Percentiles rank a stretch among this genome's conserved stretches.
Evolutionary conservation across 1,140 invertebrate genomes (phyloP).

Genomic region (Pseudomyrmex flavicornis): DNA sequence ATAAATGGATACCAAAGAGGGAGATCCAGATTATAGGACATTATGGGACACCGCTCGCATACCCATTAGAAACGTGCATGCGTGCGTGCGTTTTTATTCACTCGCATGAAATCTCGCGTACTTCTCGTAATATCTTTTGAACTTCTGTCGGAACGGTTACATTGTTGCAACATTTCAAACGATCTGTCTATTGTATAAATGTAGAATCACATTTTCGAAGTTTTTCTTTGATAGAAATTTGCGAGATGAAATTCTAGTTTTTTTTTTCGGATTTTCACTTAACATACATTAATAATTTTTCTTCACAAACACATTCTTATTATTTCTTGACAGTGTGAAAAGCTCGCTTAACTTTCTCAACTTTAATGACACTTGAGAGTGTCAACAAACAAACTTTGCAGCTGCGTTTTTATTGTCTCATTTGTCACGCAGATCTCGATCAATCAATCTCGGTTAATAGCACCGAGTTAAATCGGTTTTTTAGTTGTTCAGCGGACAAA

Average conservation of each 20-base stretch:
- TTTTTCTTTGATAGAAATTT: background rate
- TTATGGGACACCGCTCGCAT: slow-evolving; percentile 58
- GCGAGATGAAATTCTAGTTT: background rate
- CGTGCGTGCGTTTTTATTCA: slow-evolving; percentile 16
- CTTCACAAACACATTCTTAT: background rate
- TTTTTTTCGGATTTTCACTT: background rate
- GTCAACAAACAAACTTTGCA: slow-evolving; percentile 42
- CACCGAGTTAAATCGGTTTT: background rate
- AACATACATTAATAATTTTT: background rate
- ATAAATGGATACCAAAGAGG: slow-evolving; percentile 61
- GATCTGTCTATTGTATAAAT: too few species aligned
- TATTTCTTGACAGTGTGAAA: background rate
- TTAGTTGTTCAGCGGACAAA: background rate
- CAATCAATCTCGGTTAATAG: slow-evolving; percentile 59
- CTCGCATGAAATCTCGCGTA: background rate
- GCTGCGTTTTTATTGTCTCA: slow-evolving; percentile 46
- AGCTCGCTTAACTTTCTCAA: slow-evolving; percentile 35
- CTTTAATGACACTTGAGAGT: slow-evolving; percentile 25
- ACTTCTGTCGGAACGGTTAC: background rate
- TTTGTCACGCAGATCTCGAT: background rate
- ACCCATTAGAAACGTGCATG: slow-evolving; percentile 46
- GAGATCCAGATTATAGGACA: slow-evolving; percentile 60
- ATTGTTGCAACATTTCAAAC: background rate
- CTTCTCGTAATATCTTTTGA: background rate
- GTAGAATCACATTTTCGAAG: background rate